phyloP scores from a whole-genome alignment of 2,888 invertebrate species.

The Pterobdella sp. region DNA sequence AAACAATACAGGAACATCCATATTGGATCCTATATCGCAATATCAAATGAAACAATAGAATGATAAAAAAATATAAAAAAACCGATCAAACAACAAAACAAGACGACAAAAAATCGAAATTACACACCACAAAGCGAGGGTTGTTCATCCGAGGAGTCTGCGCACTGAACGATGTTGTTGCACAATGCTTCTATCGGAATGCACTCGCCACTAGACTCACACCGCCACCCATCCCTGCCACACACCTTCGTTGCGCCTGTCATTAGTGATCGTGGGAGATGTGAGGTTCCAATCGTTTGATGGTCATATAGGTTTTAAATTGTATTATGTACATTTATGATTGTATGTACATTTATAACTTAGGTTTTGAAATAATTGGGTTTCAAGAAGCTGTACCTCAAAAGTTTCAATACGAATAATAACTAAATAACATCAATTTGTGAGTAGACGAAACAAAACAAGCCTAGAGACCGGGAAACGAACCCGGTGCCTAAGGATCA shows the following conservation, averaged over 20 bases:
- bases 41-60: not conserved
- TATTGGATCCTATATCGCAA: too few species aligned
- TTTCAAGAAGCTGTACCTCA: too few species aligned
- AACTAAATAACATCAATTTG: too few species aligned
- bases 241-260: slow-evolving; percentile 15
- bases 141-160: slow-evolving; percentile 35
- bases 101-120: not conserved
- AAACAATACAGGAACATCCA: not conserved
- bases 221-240: not conserved
- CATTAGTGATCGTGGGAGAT: not conserved
- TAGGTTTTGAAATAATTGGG: not conserved
- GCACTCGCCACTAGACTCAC: slow-evolving; percentile 28
- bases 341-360: not conserved
- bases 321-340: not conserved
- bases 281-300: too few species aligned
- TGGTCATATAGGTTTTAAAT: not conserved
- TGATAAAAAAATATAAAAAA: not conserved
- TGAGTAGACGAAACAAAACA: too few species aligned
- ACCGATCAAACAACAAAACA: not conserved
- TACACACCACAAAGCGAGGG: not conserved
- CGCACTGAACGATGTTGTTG: slow-evolving; percentile 39
- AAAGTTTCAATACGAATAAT: too few species aligned
- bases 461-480: too few species aligned
- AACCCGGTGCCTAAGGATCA: too few species aligned
- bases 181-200: slow-evolving; percentile 43